phyloP scores from a whole-genome alignment of 2,113 vertebrate species.

The Dromiciops gliroides region DNA sequence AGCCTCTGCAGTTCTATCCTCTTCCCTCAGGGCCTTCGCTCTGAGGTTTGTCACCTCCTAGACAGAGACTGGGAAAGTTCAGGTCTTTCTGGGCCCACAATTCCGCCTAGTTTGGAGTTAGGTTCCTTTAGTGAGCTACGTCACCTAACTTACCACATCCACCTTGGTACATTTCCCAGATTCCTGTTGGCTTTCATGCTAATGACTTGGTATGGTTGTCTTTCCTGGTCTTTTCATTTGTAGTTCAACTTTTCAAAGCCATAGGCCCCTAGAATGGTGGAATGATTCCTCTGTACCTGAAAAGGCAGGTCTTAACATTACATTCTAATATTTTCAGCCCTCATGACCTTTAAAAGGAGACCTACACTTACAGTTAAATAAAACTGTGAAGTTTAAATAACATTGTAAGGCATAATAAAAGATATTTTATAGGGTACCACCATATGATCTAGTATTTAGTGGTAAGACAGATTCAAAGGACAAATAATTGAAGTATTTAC shows the following conservation, averaged over 20 bases:
- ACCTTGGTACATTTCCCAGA: neutral
- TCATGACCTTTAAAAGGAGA: neutral
- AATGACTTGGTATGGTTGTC: neutral
- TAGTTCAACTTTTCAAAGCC: neutral
- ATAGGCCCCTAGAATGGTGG: neutral
- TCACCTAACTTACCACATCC: neutral
- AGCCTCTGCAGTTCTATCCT: no score
- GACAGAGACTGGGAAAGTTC: neutral
- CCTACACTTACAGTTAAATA: neutral
- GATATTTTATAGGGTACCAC: neutral
- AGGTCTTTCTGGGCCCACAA: neutral
- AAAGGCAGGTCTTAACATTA: neutral
- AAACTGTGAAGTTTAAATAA: neutral
- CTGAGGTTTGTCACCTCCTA: neutral
- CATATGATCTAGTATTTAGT: neutral
- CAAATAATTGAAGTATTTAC: neutral
- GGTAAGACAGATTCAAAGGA: neutral
- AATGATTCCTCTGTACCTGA: neutral
- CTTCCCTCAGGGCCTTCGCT: neutral
- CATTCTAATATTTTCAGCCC: neutral
- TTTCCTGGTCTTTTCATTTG: neutral
- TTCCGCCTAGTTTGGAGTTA: neutral
- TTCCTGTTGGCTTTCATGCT: neutral
- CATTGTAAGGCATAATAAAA: neutral
- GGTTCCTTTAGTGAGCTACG: neutral